These are phyloP conservation scores for Erythrocercus mccallii DNA, from an alignment of 2,113 vertebrate species.

Conservation along the genomic window DNA sequence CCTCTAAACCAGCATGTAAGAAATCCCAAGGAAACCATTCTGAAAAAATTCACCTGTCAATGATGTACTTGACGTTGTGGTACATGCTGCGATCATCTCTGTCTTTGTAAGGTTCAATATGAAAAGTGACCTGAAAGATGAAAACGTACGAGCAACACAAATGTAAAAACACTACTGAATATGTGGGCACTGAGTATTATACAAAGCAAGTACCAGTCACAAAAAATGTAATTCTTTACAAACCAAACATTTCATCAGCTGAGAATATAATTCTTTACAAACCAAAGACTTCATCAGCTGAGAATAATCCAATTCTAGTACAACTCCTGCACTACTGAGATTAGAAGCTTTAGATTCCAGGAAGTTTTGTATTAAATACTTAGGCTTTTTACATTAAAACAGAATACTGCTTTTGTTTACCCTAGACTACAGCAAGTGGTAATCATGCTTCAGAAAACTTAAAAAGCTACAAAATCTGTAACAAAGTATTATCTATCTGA, in stretches of 20 bases:
- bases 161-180: accelerated
- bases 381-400: neutral
- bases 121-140: conserved; percentile 86
- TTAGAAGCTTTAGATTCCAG: neutral
- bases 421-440: neutral
- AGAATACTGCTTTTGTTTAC: neutral
- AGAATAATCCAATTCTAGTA: neutral
- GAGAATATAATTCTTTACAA: neutral
- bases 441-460: neutral
- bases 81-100: conserved; percentile 90
- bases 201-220: neutral
- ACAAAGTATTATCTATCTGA: neutral
- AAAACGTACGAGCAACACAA: neutral
- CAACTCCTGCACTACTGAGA: neutral
- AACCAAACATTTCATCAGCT: neutral
- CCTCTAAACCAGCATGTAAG: neutral
- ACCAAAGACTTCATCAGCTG: neutral
- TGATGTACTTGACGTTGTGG: conserved; percentile 89
- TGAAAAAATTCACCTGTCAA: conserved; percentile 85
- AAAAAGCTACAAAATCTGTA: neutral
- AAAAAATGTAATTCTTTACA: neutral
- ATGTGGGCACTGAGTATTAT: accelerated
- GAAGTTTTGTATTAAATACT: neutral
- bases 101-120: conserved; percentile 95
- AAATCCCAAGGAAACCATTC: neutral